Conservation (phyloP, 2,797 vertebrate species). For the Toxotes lorentzi region DNA sequence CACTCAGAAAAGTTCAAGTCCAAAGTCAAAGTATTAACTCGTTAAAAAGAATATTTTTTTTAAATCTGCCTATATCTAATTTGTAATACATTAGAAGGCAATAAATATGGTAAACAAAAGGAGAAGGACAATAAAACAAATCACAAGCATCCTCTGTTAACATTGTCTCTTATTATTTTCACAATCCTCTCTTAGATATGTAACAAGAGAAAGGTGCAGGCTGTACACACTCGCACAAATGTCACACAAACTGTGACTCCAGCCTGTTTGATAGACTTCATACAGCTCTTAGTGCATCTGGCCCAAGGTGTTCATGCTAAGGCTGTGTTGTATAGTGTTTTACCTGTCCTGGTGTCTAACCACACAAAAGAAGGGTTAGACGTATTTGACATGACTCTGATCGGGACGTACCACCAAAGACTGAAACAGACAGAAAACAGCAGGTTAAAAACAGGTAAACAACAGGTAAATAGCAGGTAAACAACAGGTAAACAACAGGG, state of each 20-base stretch:
- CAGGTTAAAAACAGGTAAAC: not conserved
- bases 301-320: not conserved
- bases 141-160: not conserved
- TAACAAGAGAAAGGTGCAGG: no score
- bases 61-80: not conserved
- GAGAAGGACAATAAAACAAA: not conserved
- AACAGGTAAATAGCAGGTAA: not conserved
- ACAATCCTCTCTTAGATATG: no score
- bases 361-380: fast-evolving
- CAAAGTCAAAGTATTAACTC: not conserved
- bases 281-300: not conserved
- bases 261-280: no score
- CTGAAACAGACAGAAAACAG: conserved; percentile 73
- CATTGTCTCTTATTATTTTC: no score
- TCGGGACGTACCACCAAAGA: conserved; percentile 85
- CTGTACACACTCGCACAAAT: no score
- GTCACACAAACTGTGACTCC: no score
- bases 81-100: not conserved
- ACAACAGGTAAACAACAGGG: not conserved
- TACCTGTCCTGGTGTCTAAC: conserved; percentile 66
- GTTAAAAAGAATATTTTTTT: not conserved
- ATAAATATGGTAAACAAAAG: not conserved
- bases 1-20: not conserved
- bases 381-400: conserved; percentile 72
- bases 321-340: not conserved